phyloP scores from a whole-genome alignment of 2,113 vertebrate species.

The Anguilla rostrata region DNA sequence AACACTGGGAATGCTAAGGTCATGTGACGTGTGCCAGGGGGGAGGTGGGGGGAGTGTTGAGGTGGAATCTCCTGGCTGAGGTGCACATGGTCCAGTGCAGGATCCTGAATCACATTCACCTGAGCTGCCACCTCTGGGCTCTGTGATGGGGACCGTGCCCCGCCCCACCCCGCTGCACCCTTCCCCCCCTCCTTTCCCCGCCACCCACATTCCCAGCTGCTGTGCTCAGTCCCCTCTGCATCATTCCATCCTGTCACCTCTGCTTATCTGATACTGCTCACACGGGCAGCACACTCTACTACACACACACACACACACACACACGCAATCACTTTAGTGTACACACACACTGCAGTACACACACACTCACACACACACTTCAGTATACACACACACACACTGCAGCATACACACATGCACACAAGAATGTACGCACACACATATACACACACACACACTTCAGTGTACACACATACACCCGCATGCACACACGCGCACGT shows the following conservation, averaged over 20 bases:
- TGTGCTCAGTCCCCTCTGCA: background rate
- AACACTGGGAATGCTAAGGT: too few relatives aligned
- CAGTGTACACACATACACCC: background rate
- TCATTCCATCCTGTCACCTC: background rate
- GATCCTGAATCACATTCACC: too few relatives aligned
- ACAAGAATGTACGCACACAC: background rate
- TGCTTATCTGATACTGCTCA: background rate
- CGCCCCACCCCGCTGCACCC: background rate
- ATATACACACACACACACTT: background rate
- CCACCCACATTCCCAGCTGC: conserved; percentile 16
- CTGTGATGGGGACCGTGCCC: background rate
- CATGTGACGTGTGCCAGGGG: too few relatives aligned
- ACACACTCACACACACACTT: background rate
- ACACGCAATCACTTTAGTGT: background rate
- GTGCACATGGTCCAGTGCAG: too few relatives aligned
- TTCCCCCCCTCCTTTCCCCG: too few relatives aligned
- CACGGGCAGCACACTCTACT: background rate
- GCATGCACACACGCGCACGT: background rate
- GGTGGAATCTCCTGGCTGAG: too few relatives aligned
- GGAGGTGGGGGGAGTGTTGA: too few relatives aligned
- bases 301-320: background rate
- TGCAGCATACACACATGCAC: background rate
- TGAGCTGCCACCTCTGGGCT: background rate
- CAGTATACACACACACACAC: background rate
- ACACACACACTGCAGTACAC: background rate